Evolutionary conservation across 2,113 vertebrate species (phyloP).

Genomic region (Chloropsis hardwickii): DNA sequence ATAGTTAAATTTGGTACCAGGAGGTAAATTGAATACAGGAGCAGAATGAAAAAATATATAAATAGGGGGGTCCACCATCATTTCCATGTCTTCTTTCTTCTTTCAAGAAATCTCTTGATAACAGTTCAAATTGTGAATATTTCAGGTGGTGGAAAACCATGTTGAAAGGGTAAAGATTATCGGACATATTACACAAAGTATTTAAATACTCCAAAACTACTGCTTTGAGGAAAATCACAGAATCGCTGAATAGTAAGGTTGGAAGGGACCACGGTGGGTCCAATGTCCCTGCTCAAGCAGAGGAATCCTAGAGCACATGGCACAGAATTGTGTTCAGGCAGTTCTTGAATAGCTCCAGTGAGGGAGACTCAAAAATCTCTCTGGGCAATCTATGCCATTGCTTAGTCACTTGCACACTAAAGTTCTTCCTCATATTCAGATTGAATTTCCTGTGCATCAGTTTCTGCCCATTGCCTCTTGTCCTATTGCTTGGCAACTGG

Average conservation of each 20-base stretch:
- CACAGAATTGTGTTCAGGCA: neutral
- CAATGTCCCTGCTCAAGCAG: neutral
- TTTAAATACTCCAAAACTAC: neutral
- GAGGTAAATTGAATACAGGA: neutral
- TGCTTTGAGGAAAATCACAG: neutral
- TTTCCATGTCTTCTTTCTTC: neutral
- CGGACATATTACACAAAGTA: neutral
- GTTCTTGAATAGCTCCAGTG: neutral
- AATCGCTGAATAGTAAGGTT: neutral
- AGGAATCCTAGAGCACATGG: neutral
- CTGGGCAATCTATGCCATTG: neutral
- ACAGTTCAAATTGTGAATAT: neutral
- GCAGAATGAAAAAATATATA: neutral
- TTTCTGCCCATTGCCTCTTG: neutral
- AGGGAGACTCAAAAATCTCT: neutral
- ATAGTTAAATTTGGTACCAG: neutral
- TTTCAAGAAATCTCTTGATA: neutral
- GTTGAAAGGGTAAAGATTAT: neutral
- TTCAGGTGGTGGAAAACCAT: neutral
- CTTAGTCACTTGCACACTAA: rapidly evolving
- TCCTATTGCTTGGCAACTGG: neutral
- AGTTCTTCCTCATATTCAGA: neutral
- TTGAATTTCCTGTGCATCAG: neutral
- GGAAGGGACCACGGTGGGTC: neutral
- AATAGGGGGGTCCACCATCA: neutral